phyloP scores from a whole-genome alignment of 2,113 vertebrate species.

The Camelus bactrianus region DNA sequence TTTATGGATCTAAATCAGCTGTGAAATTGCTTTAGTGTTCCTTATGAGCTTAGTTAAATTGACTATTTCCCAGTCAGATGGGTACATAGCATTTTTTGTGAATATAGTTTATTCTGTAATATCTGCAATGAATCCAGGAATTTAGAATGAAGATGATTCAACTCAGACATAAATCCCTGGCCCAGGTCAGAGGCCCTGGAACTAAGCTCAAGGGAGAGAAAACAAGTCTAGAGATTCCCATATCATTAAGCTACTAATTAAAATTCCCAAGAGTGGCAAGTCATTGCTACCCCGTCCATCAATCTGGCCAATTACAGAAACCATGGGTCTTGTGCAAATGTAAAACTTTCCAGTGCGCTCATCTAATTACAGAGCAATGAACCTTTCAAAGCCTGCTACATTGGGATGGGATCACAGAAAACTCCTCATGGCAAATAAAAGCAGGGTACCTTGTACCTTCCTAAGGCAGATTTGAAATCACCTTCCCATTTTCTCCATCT shows the following conservation, averaged over 20 bases:
- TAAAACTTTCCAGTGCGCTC: not conserved
- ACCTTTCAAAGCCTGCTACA: not conserved
- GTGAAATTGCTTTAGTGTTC: constrained; percentile 75
- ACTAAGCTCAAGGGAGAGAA: not conserved
- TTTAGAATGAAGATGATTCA: constrained; percentile 39
- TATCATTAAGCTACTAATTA: not conserved
- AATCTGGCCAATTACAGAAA: not conserved
- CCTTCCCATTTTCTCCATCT: not conserved
- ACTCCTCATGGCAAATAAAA: not conserved
- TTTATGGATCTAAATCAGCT: constrained; percentile 71
- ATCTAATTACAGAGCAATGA: not conserved
- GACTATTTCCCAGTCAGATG: constrained; percentile 68
- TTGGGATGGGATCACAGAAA: not conserved
- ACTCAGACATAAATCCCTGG: not conserved
- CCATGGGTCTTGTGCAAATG: not conserved
- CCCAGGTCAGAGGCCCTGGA: not conserved
- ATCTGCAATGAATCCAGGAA: constrained; percentile 41
- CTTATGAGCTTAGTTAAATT: constrained; percentile 74
- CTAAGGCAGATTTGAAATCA: not conserved
- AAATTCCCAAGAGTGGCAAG: not conserved
- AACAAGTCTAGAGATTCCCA: not conserved
- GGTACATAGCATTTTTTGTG: constrained; percentile 18
- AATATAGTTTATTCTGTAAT: constrained; percentile 49
- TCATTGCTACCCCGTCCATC: not conserved
- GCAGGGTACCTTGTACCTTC: not conserved